A percentile compares a stretch with the other conserved stretches of the same genome.
These are phyloP conservation scores for Andrena dorsata DNA, from an alignment of 2,888 invertebrate species.

Conservation along the genomic window DNA sequence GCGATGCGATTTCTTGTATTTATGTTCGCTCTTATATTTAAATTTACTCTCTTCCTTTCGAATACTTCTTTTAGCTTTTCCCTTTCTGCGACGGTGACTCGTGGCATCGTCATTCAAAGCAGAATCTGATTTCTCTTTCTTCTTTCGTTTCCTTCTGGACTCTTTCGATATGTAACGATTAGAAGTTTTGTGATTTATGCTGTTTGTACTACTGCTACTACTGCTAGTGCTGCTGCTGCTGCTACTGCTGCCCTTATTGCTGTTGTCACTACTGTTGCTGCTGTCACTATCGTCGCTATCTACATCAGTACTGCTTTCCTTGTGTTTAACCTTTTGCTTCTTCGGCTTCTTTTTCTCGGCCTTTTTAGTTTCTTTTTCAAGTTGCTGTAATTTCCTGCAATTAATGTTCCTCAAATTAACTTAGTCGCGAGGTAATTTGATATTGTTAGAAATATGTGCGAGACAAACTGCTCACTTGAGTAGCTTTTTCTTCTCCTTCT, in stretches of 20 bases:
- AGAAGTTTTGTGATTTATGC: constrained; percentile 49
- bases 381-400: constrained; percentile 86
- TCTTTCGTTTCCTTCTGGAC: constrained; percentile 62
- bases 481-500: constrained; percentile 95
- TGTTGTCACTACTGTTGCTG: constrained; percentile 5
- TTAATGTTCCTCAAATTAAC: constrained; percentile 17
- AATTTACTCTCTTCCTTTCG: constrained; percentile 21
- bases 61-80: constrained; percentile 65
- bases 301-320: constrained; percentile 28
- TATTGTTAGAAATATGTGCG: not conserved
- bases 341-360: constrained; percentile 63
- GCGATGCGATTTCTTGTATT: not conserved
- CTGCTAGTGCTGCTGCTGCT: not conserved
- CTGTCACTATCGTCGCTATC: constrained; percentile 16
- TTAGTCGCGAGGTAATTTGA: not conserved
- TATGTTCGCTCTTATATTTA: constrained; percentile 35
- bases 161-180: constrained; percentile 26
- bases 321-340: constrained; percentile 56
- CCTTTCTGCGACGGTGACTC: not conserved
- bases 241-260: constrained; percentile 7
- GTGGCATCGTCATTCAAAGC: not conserved
- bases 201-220: constrained; percentile 18
- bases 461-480: constrained; percentile 88
- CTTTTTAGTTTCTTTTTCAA: constrained; percentile 87
- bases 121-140: constrained; percentile 40